Evolutionary conservation across 2,888 invertebrate genomes (phyloP), one percentile per base, ranked within the genome.

Genomic region (Ophion obscuratus): DNA sequence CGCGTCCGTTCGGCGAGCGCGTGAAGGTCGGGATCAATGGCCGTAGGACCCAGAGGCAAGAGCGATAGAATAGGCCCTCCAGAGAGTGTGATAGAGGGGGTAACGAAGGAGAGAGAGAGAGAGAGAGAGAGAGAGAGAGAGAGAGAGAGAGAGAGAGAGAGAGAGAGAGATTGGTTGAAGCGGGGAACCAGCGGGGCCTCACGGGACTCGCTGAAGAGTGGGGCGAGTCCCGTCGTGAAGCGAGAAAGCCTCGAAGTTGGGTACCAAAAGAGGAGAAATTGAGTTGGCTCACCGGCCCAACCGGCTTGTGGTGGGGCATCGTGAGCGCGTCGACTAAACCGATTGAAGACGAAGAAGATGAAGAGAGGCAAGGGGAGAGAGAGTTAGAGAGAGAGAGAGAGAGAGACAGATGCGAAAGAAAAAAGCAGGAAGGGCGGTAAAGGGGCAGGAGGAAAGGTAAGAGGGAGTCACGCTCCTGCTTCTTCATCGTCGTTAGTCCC

Each of bases 1-100:
- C 87, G 91, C 92, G 92, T 90, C 92, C 92, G 94, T 94, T 93
- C 92, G 93, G 93, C 94, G 93, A 93, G 93, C 94, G 94, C 93
- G 93, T 93, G 94, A 94, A 94, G 94, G 94, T 94, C 94, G 93
- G 94, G 94, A 94, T 94, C 94, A 94, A 94, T 92, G 94, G 93
- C 94, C 94, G 93, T 92, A 93, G 93, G 93, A 92, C 93, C 93
- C 93, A 90, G 87, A 89, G 86, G 88, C 84, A 71, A 75, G 86
- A 79, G 83, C 81, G 81, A 84, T 75, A 64, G 76, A 84, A 73
- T 14, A 61, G 61, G 61, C 64, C 73, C 20, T 57, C 47, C 61
- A 74, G 68, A 80, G 79, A 70, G 71, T 31, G 85, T 75, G 40
- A 70, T 59, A 71, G 76, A 44, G 73, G 27, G 79, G 82, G 27